phyloP scores from a whole-genome alignment of 2,113 vertebrate genomes.

The Oryzias melastigma region DNA sequence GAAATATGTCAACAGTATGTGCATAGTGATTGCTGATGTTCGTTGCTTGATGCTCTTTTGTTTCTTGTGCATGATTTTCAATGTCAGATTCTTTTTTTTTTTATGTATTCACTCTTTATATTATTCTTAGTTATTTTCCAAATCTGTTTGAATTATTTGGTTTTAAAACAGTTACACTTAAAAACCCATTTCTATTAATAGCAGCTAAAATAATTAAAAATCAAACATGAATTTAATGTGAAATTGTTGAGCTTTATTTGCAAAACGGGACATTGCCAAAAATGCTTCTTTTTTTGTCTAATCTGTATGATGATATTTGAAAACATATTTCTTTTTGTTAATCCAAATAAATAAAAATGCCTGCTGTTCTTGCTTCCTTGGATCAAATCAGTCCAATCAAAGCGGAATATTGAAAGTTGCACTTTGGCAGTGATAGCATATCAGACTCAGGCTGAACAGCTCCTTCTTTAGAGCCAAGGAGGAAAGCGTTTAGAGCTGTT shows the following conservation, averaged over 20 bases:
- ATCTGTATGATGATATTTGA: conserved; percentile 35
- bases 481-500: conserved; percentile 31
- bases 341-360: conserved; percentile 49
- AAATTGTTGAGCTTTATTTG: too few relatives aligned
- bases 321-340: conserved; percentile 22
- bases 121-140: conserved; percentile 16
- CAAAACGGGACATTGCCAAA: too few relatives aligned
- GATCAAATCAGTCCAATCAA: conserved; percentile 30
- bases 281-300: conserved; percentile 7
- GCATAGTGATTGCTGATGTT: conserved; percentile 19
- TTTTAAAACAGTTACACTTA: too few relatives aligned
- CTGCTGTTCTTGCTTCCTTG: conserved; percentile 17
- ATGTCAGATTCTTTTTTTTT: background rate
- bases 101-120: conserved; percentile 1
- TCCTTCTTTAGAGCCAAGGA: conserved; percentile 12
- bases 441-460: conserved; percentile 33
- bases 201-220: too few relatives aligned
- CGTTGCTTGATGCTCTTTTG: conserved; percentile 19
- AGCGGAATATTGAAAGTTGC: conserved; percentile 9
- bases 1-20: conserved; percentile 12
- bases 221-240: too few relatives aligned
- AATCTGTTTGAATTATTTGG: too few relatives aligned
- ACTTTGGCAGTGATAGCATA: conserved; percentile 24
- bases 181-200: too few relatives aligned
- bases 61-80: background rate